These are phyloP conservation scores for Drosophila subpulchrella DNA, from an alignment of 1,140 invertebrate genomes.

Conservation along the genomic window DNA sequence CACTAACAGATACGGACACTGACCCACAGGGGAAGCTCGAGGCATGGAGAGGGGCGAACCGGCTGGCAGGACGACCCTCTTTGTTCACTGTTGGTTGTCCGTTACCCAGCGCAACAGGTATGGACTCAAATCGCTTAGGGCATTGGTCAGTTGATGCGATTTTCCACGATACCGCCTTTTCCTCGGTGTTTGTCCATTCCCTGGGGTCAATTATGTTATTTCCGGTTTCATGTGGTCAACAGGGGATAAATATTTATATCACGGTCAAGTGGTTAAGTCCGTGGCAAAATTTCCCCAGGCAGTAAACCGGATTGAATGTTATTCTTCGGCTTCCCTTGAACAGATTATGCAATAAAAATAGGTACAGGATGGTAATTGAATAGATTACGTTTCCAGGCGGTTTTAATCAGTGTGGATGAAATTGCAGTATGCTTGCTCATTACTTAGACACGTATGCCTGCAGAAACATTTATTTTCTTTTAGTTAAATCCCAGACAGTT, in stretches of 20 bases:
- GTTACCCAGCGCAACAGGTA: slow-evolving; percentile 68
- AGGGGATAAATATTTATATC: slow-evolving; percentile 45
- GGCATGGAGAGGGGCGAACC: background rate
- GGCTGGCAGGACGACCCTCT: slow-evolving; percentile 50
- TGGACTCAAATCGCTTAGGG: slow-evolving; percentile 69
- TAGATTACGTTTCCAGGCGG: slow-evolving; percentile 7
- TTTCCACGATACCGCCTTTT: slow-evolving; percentile 60
- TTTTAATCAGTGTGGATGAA: background rate
- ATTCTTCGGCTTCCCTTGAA: slow-evolving; percentile 4
- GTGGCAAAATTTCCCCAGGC: slow-evolving; percentile 48
- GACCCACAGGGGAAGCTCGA: slow-evolving; percentile 8
- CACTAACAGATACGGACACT: slow-evolving; percentile 11
- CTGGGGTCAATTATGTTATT: slow-evolving; percentile 77
- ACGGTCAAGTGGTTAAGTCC: slow-evolving; percentile 69
- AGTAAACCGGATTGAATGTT: slow-evolving; percentile 40
- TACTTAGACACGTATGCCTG: background rate
- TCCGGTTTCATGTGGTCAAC: slow-evolving; percentile 73
- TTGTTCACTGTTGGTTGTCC: slow-evolving; percentile 22
- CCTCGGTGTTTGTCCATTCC: slow-evolving; percentile 41
- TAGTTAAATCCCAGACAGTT: slow-evolving; percentile 40
- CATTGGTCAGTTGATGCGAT: slow-evolving; percentile 77
- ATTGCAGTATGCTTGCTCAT: slow-evolving; percentile 14
- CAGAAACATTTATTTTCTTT: slow-evolving; percentile 30
- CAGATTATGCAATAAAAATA: slow-evolving; percentile 33
- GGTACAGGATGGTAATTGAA: slow-evolving; percentile 55